Evolutionary conservation across 2,797 vertebrate genomes (phyloP).

Genomic region (Sebastes steindachneri): DNA sequence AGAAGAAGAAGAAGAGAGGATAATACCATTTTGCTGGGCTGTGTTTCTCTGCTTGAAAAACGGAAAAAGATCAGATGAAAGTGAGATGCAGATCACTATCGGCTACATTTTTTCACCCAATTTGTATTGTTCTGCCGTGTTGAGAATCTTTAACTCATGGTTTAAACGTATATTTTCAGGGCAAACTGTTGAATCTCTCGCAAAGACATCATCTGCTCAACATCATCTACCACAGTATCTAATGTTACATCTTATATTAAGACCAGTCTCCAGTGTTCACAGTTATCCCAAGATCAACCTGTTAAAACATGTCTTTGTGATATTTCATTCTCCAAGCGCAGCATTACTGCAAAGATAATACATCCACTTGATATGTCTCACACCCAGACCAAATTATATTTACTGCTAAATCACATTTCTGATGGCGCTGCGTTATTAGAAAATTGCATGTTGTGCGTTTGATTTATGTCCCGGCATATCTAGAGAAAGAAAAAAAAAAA

Average conservation of each 20-base stretch:
- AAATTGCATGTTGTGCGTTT: conserved; percentile 78
- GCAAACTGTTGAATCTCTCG: conserved; percentile 50
- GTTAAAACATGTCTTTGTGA: conserved; percentile 67
- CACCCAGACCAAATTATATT: conserved; percentile 80
- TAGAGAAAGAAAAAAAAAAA: conserved; percentile 29
- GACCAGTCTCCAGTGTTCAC: conserved; percentile 43
- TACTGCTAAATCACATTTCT: conserved; percentile 84
- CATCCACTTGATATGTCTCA: conserved; percentile 78
- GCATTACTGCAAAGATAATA: conserved; percentile 75
- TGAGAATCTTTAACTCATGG: conserved; percentile 2
- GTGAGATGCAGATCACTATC: conserved; percentile 4
- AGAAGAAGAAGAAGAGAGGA: conserved; percentile 2
- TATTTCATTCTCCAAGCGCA: conserved; percentile 70
- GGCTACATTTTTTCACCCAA: conserved; percentile 2
- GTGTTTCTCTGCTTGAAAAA: conserved; percentile 20
- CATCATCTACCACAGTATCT: conserved; percentile 45
- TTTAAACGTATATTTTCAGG: conserved; percentile 18
- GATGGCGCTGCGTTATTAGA: conserved; percentile 76
- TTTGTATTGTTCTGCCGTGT: background rate
- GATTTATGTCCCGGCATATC: conserved; percentile 82
- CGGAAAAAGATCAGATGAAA: conserved; percentile 22
- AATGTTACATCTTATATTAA: conserved; percentile 53
- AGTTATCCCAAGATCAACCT: conserved; percentile 69
- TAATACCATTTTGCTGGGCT: conserved; percentile 19
- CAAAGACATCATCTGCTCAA: conserved; percentile 25